phyloP scores from a whole-genome alignment of 2,113 vertebrate genomes.

The Ifrita kowaldi region DNA sequence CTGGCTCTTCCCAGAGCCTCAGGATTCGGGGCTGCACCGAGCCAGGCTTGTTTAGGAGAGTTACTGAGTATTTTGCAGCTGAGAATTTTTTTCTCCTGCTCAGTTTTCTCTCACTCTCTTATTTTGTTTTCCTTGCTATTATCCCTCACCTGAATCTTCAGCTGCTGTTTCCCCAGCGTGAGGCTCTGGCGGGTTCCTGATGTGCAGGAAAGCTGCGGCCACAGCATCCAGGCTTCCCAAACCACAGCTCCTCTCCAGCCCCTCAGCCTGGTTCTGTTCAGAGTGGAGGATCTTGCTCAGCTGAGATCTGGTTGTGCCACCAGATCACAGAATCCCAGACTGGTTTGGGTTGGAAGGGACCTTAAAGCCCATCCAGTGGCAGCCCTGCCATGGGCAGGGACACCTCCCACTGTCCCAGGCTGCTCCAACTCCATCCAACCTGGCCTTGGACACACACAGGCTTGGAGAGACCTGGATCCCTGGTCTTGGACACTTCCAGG shows the following conservation, averaged over 20 bases:
- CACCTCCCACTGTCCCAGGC: accelerated
- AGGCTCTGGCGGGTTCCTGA: not conserved
- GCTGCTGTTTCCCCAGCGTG: not conserved
- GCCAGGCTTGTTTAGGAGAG: not conserved
- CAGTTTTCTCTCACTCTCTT: not conserved
- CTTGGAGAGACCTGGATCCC: too few relatives aligned
- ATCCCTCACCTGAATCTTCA: not conserved
- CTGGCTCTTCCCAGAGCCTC: not conserved
- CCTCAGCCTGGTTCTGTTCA: not conserved
- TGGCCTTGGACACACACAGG: not conserved
- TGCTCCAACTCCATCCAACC: not conserved
- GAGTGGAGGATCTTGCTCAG: not conserved
- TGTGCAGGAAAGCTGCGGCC: not conserved
- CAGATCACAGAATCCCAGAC: not conserved
- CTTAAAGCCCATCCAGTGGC: accelerated
- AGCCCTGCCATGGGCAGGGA: too few relatives aligned
- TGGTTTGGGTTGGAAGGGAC: not conserved
- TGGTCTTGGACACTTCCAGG: not conserved
- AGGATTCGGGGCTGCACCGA: not conserved
- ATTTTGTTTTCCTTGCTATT: not conserved
- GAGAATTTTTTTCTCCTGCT: not conserved
- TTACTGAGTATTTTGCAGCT: not conserved
- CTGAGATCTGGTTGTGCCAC: not conserved
- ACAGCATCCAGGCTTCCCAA: not conserved
- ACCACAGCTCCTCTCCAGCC: not conserved